Evolutionary conservation across 2,113 vertebrate species (phyloP).

Genomic region (Erpornis zantholeuca): DNA sequence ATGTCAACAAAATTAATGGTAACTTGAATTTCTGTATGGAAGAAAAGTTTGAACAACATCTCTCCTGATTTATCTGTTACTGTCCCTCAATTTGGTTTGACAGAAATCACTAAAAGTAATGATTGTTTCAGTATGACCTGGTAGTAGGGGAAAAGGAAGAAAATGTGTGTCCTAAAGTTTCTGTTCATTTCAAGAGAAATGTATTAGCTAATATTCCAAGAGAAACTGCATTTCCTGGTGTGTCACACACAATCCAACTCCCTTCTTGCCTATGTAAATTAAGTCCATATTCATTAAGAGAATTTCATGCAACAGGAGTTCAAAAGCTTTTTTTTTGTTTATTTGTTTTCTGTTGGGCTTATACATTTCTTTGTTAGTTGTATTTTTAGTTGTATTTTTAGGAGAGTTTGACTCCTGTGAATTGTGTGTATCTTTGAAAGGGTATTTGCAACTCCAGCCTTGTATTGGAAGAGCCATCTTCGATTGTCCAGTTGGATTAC

Average conservation of each 20-base stretch:
- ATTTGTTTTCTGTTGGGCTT: not conserved
- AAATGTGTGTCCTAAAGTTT: not conserved
- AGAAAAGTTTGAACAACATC: not conserved
- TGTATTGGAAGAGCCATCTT: slow-evolving; percentile 86
- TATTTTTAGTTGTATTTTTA: not conserved
- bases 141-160: not conserved
- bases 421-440: slow-evolving; percentile 59
- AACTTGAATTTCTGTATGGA: not conserved
- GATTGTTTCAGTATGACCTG: not conserved
- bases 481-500: slow-evolving; percentile 93
- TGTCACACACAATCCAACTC: not conserved
- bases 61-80: not conserved
- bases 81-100: not conserved
- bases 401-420: not conserved
- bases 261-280: not conserved
- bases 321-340: not conserved
- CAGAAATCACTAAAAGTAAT: not conserved
- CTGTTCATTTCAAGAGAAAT: not conserved
- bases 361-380: not conserved
- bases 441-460: slow-evolving; percentile 86
- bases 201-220: not conserved
- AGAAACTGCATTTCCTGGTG: not conserved
- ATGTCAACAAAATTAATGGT: not conserved
- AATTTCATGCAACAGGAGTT: not conserved
- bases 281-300: not conserved